A percentile compares a stretch with the other conserved stretches of the same genome.
Evolutionary conservation across 2,113 vertebrate genomes (phyloP).

Genomic region (Leucosticte australis): DNA sequence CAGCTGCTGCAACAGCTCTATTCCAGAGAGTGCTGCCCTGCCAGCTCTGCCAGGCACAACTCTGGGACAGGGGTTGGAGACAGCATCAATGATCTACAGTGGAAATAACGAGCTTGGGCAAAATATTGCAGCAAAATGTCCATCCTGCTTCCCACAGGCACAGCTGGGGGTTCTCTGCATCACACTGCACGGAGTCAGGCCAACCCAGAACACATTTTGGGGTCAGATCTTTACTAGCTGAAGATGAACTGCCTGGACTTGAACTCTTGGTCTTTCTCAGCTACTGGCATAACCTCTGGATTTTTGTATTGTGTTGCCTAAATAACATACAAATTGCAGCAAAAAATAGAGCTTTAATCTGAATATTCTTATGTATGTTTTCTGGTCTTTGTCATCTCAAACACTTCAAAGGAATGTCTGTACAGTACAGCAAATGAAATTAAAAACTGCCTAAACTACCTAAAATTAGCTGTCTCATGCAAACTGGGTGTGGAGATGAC

Average conservation of each 20-base stretch:
- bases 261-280: background rate
- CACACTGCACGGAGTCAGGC: background rate
- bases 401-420: background rate
- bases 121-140: background rate
- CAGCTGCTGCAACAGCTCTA: background rate
- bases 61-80: background rate
- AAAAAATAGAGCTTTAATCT: background rate
- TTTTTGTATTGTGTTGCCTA: background rate
- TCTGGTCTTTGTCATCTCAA: background rate
- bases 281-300: background rate
- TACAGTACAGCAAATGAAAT: background rate
- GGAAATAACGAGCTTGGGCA: background rate
- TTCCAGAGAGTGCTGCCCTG: background rate
- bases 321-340: background rate
- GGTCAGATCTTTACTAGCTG: background rate
- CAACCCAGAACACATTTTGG: background rate
- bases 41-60: background rate
- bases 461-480: conserved; percentile 4
- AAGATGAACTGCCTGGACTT: background rate
- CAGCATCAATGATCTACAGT: background rate
- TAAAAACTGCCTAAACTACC: background rate
- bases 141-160: background rate
- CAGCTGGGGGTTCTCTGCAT: background rate
- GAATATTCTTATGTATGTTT: background rate
- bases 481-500: background rate